Percentiles rank a stretch among this genome's conserved stretches.
These are phyloP conservation scores for Hafferia zeledoni DNA, from an alignment of 2,797 vertebrate species.

Conservation along the genomic window DNA sequence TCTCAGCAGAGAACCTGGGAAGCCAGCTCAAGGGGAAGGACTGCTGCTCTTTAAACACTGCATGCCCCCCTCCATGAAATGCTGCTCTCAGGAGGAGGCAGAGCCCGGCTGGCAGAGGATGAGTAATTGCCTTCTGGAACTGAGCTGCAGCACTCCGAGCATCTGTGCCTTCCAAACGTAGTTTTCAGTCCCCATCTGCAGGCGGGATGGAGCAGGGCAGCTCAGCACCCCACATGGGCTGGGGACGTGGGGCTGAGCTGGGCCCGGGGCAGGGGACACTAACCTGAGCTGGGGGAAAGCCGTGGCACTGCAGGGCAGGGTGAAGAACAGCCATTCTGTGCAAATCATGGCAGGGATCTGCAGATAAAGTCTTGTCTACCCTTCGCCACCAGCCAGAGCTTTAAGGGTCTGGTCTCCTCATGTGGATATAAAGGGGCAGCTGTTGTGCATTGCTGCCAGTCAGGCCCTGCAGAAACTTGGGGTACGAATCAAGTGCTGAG, in stretches of 20 bases:
- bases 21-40: neutral
- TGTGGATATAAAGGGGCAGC: rapidly evolving
- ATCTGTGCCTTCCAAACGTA: constrained; percentile 16
- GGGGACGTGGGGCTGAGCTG: neutral
- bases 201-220: constrained; percentile 51
- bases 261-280: neutral
- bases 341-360: neutral
- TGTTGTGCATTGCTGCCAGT: neutral
- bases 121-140: constrained; percentile 6
- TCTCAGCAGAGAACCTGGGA: neutral
- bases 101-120: neutral
- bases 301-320: neutral
- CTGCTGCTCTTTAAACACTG: neutral
- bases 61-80: neutral
- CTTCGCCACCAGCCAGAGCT: neutral
- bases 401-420: neutral
- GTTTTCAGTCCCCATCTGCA: constrained; percentile 63
- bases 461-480: rapidly evolving
- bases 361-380: neutral
- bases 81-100: neutral
- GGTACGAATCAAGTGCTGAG: neutral
- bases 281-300: neutral
- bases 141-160: neutral
- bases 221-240: neutral
- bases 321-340: neutral